Evolutionary conservation across 2,888 invertebrate genomes (phyloP), one percentile per base, ranked within the genome.

Genomic region (Sminthurides aquaticus): DNA sequence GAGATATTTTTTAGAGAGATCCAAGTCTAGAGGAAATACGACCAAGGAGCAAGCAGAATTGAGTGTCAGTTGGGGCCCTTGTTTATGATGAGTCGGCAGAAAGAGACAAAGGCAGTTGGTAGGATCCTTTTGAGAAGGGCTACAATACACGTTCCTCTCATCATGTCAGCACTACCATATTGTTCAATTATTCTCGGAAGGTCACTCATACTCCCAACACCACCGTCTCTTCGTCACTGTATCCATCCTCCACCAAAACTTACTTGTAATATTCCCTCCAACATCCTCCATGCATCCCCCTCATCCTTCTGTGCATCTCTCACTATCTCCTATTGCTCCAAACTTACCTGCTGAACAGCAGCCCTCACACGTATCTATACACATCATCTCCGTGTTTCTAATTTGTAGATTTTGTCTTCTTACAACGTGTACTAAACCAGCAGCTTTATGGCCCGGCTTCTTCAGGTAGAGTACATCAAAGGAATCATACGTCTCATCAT

Each of bases 11-110:
- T 11, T 15, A 34, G 43, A 34, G 15, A 15, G 43, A 34, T 34
- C 8, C 43, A 34, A 34, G 43, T 11, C 15, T 34, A 34, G 43
- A 34, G 43, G 43, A 34, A 18, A 29, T 5, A 27, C 3, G 29
- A 3, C 2, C n/a, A 27, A 24, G 54, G 54, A n/a, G 20, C 5
- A 18, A 26, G 5, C 57, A 65, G 67, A 66, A 65, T 58, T 62
- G 67, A 67, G 68, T 69, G 69, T 69, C 71, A 71, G 69, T 69
- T 69, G 67, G 68, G 69, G 69, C 69, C 71, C 71, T 71, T 71
- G 71, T 71, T 71, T 69, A 67, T 69, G 71, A 71, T 71, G 71
- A 71, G 71, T 71, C 71, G 71, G 71, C 71, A 71, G 59, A 71
- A 70, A 67, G 62, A 66, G 69, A 70, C 70, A 70, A 71, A 68